Evolutionary conservation across 2,888 invertebrate genomes (phyloP), one percentile per base, ranked within the genome.

Genomic region (Lathronympha strigana): DNA sequence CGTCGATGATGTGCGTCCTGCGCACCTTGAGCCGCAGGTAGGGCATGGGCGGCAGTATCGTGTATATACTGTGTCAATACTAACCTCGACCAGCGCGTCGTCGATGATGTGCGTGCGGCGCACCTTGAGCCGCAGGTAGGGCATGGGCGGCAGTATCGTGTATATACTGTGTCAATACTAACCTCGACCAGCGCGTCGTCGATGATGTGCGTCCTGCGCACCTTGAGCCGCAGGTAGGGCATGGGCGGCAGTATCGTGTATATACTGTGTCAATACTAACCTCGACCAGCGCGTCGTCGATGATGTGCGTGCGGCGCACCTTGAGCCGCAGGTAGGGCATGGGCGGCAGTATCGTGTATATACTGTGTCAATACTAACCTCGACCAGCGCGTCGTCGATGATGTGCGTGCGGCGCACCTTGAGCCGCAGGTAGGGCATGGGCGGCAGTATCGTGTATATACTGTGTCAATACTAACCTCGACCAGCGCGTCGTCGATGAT

Each of bases 171-270:
- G n/a, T n/a, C n/a, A 25, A 6, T 4, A 83, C 92, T 88, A 74
- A 97, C 95, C 93, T 97, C 97, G 8, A 98, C 97, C 6, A 98
- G 92, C 2, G 98, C 97, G 84, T 98, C 98, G 73, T 97, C 97
- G 67, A 98, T 97, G 70, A 98, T 94, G 81, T 97, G 96, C 81
- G 96, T 95, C 72, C 98, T 93, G 51, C 97, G 91, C 61, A 96
- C 96, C 82, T 95, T 95, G 70, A 98, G 92, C 78, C 96, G 93
- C 40, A 98, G 94, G 90, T 97, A 97, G 21, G 97, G 97, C 92
- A 96, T 95, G 0, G 96, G 94, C 51, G 96, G 94, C 73, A n/a
- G n/a, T n/a, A n/a, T n/a, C n/a, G n/a, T n/a, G n/a, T n/a, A n/a
- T n/a, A n/a, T n/a, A n/a, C n/a, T n/a, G n/a, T n/a, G n/a, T n/a